These are phyloP conservation scores for Neostethus bicornis DNA, from an alignment of 2,797 vertebrate species.

Conservation along the genomic window DNA sequence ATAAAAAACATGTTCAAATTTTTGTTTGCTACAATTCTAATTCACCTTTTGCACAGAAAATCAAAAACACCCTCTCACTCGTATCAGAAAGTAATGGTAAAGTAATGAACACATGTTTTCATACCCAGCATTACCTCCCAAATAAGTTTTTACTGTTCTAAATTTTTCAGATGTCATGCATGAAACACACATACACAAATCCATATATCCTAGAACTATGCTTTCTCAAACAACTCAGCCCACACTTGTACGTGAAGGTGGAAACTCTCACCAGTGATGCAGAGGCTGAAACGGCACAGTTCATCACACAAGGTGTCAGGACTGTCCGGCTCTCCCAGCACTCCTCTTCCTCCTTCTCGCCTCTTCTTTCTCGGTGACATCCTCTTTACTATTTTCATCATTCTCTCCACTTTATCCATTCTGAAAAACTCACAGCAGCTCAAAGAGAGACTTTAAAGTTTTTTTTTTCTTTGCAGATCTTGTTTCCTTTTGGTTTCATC, in stretches of 20 bases:
- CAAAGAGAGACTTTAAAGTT: not conserved
- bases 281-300: conserved; percentile 85
- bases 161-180: not conserved
- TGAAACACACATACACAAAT: not conserved
- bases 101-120: no score
- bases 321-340: conserved; percentile 80
- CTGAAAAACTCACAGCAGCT: conserved; percentile 7
- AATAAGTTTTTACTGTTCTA: not conserved
- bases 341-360: conserved; percentile 80
- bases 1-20: no score
- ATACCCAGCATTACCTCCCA: not conserved
- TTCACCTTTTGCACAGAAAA: no score
- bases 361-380: conserved; percentile 86
- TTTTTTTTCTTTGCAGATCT: conserved; percentile 16
- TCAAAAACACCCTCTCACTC: no score
- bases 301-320: conserved; percentile 82
- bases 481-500: conserved; percentile 1
- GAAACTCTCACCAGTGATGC: conserved; percentile 82
- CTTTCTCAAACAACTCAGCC: not conserved
- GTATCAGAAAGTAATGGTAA: no score
- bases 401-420: conserved; percentile 86
- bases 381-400: conserved; percentile 87
- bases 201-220: not conserved
- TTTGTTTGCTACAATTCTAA: no score
- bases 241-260: conserved; percentile 15